Evolutionary conservation across 2,797 vertebrate genomes (phyloP).

Genomic region (Peromyscus eremicus): DNA sequence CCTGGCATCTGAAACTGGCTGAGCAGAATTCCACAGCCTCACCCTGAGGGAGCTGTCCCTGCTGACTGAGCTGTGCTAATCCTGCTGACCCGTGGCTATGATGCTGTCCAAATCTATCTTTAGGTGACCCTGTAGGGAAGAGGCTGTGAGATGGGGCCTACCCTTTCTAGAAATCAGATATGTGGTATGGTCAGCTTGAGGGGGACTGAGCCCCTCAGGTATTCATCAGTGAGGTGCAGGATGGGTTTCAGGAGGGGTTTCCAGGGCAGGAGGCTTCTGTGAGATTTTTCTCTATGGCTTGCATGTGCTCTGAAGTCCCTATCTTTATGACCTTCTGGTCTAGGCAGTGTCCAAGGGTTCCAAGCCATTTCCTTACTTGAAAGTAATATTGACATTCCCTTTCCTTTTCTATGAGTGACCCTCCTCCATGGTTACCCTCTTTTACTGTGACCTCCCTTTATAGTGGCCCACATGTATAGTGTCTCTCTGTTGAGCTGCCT

Average conservation of each 20-base stretch:
- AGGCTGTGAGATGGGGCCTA: background rate
- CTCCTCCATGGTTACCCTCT: background rate
- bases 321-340: background rate
- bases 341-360: background rate
- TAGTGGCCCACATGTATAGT: background rate
- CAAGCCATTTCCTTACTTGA: background rate
- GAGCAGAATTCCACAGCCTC: background rate
- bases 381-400: background rate
- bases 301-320: background rate
- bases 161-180: conserved; percentile 65
- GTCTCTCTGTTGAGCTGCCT: background rate
- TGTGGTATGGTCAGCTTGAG: background rate
- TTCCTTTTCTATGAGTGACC: background rate
- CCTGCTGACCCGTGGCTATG: background rate
- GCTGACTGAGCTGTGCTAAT: conserved; percentile 9
- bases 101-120: conserved; percentile 63
- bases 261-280: background rate
- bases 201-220: background rate
- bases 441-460: background rate
- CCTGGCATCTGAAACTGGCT: background rate
- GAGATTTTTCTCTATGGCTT: background rate
- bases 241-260: background rate
- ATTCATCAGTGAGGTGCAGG: no score
- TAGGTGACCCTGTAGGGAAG: conserved; percentile 47
- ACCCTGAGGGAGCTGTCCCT: conserved; percentile 43